Base-by-base conservation (phyloP, 37 sponge, comb jelly and placozoan species). In the Agelas oroides region DNA sequence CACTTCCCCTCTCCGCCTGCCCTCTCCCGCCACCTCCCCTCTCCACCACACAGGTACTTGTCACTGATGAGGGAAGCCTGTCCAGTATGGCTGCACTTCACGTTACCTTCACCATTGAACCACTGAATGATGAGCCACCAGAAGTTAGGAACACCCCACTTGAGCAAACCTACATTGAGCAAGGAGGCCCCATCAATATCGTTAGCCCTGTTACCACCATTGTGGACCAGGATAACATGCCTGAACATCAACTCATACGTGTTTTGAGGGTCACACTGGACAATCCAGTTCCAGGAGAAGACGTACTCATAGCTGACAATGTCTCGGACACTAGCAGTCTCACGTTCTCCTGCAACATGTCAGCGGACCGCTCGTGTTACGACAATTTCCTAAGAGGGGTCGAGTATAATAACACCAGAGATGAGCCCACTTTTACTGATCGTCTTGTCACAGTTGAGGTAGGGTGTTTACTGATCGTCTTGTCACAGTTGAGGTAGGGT, bases 61-160 rank as follows among this genome's bases (percentile, higher is more conserved):
- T 85, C n/a, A 27, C 39, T 20, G 77, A 85, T 67, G 59, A 55
- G 53, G 75, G 55, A 0, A 16, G 18, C 33, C 21, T 28, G 36
- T 6, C 53, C 19, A 75, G 76, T 33, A 67, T 0, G 18, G 14
- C 18, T 34, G 75, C 70, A 5, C 53, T 8, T 24, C 8, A 46
- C 8, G 18, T 64, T 11, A 11, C 12, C 30, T 2, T 89, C 6
- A 79, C 31, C 56, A 57, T 90, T 0, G 5, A 23, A 5, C 58
- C 81, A n/a, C 71, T 76, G 23, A 76, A 85, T 57, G 77, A 90
- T 59, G 57, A 90, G 17, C 71, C 81, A 12, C 91, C 91, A 23
- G 59, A 41, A 1, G 30, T 89, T 14, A 57, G 59, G 1, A 28
- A 37, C 38, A 80, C 76, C 32, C 53, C 34, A 15, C 3, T 59